Evolutionary conservation across 2,888 invertebrate species (phyloP).

Genomic region (Gastracanthus pulcherrimus): DNA sequence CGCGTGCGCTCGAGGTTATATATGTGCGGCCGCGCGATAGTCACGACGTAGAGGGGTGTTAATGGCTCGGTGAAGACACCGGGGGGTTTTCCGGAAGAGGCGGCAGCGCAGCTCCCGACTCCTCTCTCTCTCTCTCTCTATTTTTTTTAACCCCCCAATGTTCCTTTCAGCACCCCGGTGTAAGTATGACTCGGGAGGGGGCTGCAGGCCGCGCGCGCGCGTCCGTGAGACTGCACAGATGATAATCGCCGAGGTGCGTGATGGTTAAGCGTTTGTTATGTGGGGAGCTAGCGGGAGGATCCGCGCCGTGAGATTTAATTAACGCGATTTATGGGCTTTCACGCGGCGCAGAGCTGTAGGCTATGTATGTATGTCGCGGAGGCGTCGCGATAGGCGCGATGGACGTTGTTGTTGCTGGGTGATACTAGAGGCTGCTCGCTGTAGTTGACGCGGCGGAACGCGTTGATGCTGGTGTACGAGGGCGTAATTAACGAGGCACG

Average conservation of each 20-base stretch:
- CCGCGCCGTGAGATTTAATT: constrained; percentile 68
- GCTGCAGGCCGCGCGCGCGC: neutral
- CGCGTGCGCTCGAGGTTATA: neutral
- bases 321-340: constrained; percentile 67
- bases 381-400: constrained; percentile 20
- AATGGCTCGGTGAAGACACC: constrained; percentile 66
- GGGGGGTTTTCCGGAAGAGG: constrained; percentile 63
- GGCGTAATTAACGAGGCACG: neutral
- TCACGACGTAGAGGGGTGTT: constrained; percentile 60
- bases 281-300: neutral
- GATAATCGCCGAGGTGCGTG: constrained; percentile 73
- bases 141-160: constrained; percentile 49
- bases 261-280: constrained; percentile 71
- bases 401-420: no score
- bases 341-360: neutral
- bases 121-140: constrained; percentile 48
- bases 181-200: neutral
- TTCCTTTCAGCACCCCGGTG: constrained; percentile 14
- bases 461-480: no score
- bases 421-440: no score
- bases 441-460: no score
- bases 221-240: constrained; percentile 62
- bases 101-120: constrained; percentile 44
- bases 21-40: constrained; percentile 51
- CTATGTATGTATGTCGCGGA: neutral